Base-by-base conservation (phyloP, 2,888 invertebrate species). In the Amiota mariae region DNA sequence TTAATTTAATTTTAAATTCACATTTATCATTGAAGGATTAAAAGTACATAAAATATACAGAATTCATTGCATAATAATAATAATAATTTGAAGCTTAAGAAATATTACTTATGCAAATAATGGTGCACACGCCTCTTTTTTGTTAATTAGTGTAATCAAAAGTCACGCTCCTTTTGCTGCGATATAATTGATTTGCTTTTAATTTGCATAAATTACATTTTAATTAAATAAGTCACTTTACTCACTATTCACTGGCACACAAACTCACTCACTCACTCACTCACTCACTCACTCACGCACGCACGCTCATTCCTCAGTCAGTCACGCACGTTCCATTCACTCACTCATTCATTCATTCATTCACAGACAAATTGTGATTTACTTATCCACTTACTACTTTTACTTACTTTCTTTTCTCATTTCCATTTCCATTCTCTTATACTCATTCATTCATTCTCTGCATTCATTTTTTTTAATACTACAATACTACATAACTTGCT, bases 181-280 rank as follows among this genome's bases (percentile, higher is more conserved):
- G 61, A n/a, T 64, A 46, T 56, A 67, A 57, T 73, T 73, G 24
- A 70, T 59, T 73, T 68, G 46, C 49, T 51, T 73, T 73, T 68
- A 59, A 73, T 73, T 73, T 73, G 73, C 73, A 73, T 73, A 73
- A 70, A 73, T 73, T 73, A 61, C 24, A 46, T 20, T 73, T 73
- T 59, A 61, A 73, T 68, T 68, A 46, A 67, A 72, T 63, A 12
- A 36, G 36, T 36, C 36, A 36, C 36, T 36, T 36, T 51, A 59
- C n/a, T 48, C 54, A 36, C 46, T 20, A 20, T 13, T 18, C 59
- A 59, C 18, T 20, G 24, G 18, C 18, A 59, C 12, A 20, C 18
- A 59, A 59, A 59, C 9, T 59, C 10, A 61, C 54, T 70, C 47
- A 47, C 68, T 0, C 48, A 36, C 64, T 10, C 67, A 49, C 13